These are phyloP conservation scores for Dipodomys stephensi DNA, from an alignment of 2,113 vertebrate species.

Conservation along the genomic window DNA sequence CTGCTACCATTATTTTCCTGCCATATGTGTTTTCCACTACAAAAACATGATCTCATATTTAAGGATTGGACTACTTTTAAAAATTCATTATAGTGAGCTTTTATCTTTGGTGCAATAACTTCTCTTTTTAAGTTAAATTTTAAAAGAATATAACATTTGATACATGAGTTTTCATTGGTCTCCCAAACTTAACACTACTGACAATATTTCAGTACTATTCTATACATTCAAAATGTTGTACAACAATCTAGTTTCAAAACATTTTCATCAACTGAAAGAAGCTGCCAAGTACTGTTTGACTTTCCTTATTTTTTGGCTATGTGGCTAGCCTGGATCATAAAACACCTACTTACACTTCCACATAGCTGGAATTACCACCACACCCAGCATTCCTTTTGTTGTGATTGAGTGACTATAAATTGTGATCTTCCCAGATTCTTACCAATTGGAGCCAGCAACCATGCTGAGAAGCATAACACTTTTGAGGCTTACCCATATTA, in stretches of 20 bases:
- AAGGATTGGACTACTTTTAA: not conserved
- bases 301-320: no score
- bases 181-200: slow-evolving; percentile 24
- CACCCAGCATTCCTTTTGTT: no score
- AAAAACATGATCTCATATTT: not conserved
- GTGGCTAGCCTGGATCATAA: no score
- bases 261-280: not conserved
- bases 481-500: not conserved
- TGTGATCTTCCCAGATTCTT: no score
- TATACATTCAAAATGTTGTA: not conserved
- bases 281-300: no score
- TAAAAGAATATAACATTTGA: slow-evolving; percentile 26
- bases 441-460: no score
- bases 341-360: no score
- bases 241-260: slow-evolving; percentile 17
- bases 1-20: slow-evolving; percentile 56
- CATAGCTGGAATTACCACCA: no score
- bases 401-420: no score
- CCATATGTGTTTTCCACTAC: slow-evolving; percentile 30
- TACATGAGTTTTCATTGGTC: slow-evolving; percentile 4
- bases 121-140: slow-evolving; percentile 27
- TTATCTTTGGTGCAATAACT: slow-evolving; percentile 28
- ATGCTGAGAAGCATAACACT: not conserved
- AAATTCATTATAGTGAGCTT: slow-evolving; percentile 10
- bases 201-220: slow-evolving; percentile 25